Conservation (phyloP, 53 echinoderm and acorn worm genomes). For the Henricia sp. region DNA sequence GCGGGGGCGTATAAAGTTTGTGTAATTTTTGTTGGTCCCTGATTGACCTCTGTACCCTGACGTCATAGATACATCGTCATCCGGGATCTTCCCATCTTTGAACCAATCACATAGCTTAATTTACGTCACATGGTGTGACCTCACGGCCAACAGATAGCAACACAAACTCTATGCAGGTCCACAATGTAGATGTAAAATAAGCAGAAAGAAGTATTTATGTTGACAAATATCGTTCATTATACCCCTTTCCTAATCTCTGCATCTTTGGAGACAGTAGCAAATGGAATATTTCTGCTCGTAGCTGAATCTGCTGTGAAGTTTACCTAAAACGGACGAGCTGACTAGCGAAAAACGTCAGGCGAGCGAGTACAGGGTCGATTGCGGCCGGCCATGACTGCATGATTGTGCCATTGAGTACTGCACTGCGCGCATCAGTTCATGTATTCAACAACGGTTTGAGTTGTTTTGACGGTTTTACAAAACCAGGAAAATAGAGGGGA, state of each 20-base stretch:
- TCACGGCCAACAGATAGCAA: conserved; percentile 74
- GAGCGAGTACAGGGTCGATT: conserved; percentile 10
- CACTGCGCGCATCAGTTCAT: conserved; percentile 42
- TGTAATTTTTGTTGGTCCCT: conserved; percentile 18
- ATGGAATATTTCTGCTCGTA: conserved; percentile 52
- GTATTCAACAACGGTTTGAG: conserved; percentile 49
- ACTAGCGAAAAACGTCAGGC: conserved; percentile 59
- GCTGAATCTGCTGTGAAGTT: conserved; percentile 55
- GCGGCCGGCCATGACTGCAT: conserved; percentile 27
- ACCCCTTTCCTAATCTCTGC: conserved; percentile 25
- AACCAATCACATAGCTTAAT: conserved; percentile 44
- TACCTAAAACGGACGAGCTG: conserved; percentile 60
- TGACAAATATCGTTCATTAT: conserved; percentile 38
- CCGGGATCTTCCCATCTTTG: conserved; percentile 59
- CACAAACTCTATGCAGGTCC: conserved; percentile 64
- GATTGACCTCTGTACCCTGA: conserved; percentile 66
- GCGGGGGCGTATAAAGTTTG: too few species aligned
- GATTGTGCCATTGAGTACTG: conserved; percentile 27
- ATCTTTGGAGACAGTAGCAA: conserved; percentile 31
- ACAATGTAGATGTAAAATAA: conserved; percentile 56
- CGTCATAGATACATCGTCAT: conserved; percentile 69
- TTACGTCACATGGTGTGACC: conserved; percentile 67
- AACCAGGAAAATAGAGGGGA: conserved; percentile 28
- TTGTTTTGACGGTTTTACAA: conserved; percentile 54
- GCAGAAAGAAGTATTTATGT: conserved; percentile 56